Base-by-base conservation (phyloP, 2,113 vertebrate species). In the Eolophus roseicapilla region DNA sequence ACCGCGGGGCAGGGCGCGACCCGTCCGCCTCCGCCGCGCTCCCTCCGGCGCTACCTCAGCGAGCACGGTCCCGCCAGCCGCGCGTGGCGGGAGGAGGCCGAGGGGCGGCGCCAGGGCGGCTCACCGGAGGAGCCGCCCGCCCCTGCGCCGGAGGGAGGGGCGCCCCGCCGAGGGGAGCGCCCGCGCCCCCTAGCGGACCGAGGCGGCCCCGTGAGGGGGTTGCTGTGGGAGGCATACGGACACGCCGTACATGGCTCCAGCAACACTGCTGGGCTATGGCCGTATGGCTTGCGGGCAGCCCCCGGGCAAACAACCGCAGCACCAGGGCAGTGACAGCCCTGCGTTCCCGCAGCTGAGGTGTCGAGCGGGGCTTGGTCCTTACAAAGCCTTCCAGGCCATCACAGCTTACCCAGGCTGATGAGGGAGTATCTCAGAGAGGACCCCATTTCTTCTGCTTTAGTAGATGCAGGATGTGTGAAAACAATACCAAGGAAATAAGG, bases 341-440 rank as follows among this genome's bases (percentile, higher is more conserved):
- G 17, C 68, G 1, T 8, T 16, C 21, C 44, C 41, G 6, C 17
- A 2, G 3, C 2, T 16, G 53, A 31, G 47, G 31, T 7, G 35
- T 2, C 6, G 27, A 9, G 1, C 19, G 2, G 1, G 8, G 9
- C 68, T 8, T 7, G 7, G 31, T 17, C 11, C 1, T 10, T 12
- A 18, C 41, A 24, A 21, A 44, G 43, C 50, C 47, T 20, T 35
- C 28, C 39, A 15, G 74, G 9, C 8, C 13, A 11, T 5, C 15
- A 10, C 7, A n/a, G 37, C 37, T 16, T 19, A 13, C 39, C 24
- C 25, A 3, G 12, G 14, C 33, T n/a, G 44, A 31, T 6, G 1
- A 29, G 20, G 25, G 31, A 74, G 4, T 14, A 24, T 2, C 43
- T 28, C 62, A 5, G 13, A 60, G 2, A 47, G 7, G 31, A 47